Evolutionary conservation across 2,888 invertebrate species (phyloP), one percentile per base, ranked within the genome.

Genomic region (Pollenia angustigena): DNA sequence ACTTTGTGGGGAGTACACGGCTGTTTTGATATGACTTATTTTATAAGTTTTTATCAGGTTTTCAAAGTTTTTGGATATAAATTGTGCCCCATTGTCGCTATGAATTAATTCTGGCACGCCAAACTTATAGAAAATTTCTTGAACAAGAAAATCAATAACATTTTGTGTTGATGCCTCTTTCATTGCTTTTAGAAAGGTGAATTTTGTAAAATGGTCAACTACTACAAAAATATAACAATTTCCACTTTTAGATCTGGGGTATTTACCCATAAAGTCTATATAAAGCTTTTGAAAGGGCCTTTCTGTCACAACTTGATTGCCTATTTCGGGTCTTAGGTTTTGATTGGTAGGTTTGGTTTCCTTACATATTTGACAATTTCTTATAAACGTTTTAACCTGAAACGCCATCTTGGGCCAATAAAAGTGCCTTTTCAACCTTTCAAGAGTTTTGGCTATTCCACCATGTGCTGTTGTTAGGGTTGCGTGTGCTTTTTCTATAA

Each of bases 21-120:
- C 66, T 1, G 48, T 50, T 50, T 68, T 68, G 0, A 68, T 48
- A 14, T 68, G 66, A 3, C 23, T 2, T 2, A 68, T 50, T 6
- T 68, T 68, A 4, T 68, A 68, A 4, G 42, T 18, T 54, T 69
- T 52, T 6, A 69, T 42, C 6, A 69, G 4, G 4, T 69, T 42
- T 42, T 69, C 11, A 54, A 69, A 69, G 1, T 2, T 42, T 54
- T 69, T 69, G 0, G 69, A 12, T 1, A 42, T 42, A 16, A 69
- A 18, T 18, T 18, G 18, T 18, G 18, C 18, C 18, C 18, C 18
- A 69, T 11, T 69, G 42, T 52, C 52, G 4, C 69, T 69, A 11
- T 69, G 54, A 1, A 69, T 52, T 4, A 42, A 8, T 42, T 69
- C 69, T 1, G 69, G 52, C 1, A 69, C 52, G 0, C 69, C 52